Evolutionary conservation across 92 coral and sea anemone species (phyloP).

Genomic region (Bergia sp.): DNA sequence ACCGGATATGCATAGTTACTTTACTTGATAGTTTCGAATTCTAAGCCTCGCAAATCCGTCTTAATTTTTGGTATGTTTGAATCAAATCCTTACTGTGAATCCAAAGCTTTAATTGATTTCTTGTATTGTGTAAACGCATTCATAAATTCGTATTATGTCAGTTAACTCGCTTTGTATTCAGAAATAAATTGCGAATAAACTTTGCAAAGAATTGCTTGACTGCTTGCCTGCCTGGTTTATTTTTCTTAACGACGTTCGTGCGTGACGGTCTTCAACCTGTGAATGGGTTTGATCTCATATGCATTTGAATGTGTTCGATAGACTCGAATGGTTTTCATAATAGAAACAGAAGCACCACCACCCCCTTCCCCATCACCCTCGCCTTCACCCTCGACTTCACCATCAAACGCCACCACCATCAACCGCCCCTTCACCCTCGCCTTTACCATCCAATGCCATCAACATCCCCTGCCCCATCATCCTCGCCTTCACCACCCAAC

Average conservation of each 20-base stretch:
- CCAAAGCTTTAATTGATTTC: background rate
- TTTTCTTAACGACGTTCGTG: background rate
- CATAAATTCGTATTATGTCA: slow-evolving; percentile 2
- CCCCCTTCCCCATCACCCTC: too few relatives aligned
- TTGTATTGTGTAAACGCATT: background rate
- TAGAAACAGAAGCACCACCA: too few relatives aligned
- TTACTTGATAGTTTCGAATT: background rate
- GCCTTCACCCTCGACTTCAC: too few relatives aligned
- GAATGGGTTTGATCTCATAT: too few relatives aligned
- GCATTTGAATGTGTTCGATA: too few relatives aligned
- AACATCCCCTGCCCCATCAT: too few relatives aligned
- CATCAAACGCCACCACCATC: too few relatives aligned
- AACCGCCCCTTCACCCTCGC: too few relatives aligned
- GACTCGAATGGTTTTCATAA: too few relatives aligned
- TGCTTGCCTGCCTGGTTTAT: background rate
- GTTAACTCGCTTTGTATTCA: background rate
- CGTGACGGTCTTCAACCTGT: too few relatives aligned
- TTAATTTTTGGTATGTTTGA: background rate
- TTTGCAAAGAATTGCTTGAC: slow-evolving; percentile 12
- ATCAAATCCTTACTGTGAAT: background rate
- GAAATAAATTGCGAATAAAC: slow-evolving; percentile 5
- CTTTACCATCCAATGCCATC: too few relatives aligned
- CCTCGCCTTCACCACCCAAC: too few relatives aligned
- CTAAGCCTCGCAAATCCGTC: background rate
- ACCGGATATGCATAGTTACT: background rate